Evolutionary conservation across 1,140 invertebrate species (phyloP).

Genomic region (Hyles euphorbiae): DNA sequence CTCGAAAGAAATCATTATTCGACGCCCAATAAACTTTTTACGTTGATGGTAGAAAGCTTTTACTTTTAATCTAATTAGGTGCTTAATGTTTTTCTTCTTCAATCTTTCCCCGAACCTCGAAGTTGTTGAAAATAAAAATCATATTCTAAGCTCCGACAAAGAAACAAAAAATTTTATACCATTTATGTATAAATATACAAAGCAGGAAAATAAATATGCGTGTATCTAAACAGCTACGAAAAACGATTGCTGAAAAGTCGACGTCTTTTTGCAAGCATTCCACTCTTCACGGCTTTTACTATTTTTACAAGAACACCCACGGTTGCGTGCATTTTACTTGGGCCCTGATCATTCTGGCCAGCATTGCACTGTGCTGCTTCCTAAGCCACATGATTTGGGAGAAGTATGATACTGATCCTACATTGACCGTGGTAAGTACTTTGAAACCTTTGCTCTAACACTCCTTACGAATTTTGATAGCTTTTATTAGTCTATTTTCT

Average conservation of each 20-base stretch:
- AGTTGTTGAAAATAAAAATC: too few species aligned
- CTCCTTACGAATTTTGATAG: not conserved
- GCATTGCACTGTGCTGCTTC: slow-evolving; percentile 37
- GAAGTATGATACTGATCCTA: slow-evolving; percentile 49
- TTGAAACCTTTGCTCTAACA: not conserved
- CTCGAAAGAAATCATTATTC: too few species aligned
- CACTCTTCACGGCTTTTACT: slow-evolving; percentile 48
- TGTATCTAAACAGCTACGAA: not conserved
- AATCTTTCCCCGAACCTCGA: too few species aligned
- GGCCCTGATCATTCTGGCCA: slow-evolving; percentile 29
- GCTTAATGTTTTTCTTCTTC: too few species aligned
- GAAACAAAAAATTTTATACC: too few species aligned
- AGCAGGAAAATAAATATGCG: too few species aligned
- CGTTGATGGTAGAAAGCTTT: not conserved
- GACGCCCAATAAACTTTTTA: slow-evolving; percentile 4
- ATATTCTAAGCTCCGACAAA: too few species aligned
- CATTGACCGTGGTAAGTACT: slow-evolving; percentile 51
- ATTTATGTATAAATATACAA: too few species aligned
- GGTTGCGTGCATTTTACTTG: slow-evolving; percentile 32
- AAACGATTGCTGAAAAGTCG: slow-evolving; percentile 14
- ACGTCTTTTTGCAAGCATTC: slow-evolving; percentile 38
- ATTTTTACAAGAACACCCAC: slow-evolving; percentile 31
- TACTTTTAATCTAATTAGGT: not conserved
- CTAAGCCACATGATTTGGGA: slow-evolving; percentile 59
- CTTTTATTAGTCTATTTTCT: too few species aligned